Evolutionary conservation across 2,888 invertebrate species (phyloP).

Genomic region (Luperina nickerlii): DNA sequence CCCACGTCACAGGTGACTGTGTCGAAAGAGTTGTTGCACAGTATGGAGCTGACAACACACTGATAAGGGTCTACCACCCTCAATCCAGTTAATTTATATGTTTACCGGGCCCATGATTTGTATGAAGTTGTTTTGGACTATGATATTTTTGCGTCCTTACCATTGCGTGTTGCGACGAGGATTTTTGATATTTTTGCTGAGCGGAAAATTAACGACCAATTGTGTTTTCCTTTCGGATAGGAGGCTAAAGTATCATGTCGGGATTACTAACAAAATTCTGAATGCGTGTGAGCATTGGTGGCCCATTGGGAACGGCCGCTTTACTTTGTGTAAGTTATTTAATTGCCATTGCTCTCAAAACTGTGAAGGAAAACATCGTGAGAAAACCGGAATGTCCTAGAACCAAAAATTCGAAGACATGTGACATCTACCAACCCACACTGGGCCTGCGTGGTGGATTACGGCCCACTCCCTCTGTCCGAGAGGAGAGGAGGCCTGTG

Average conservation of each 20-base stretch:
- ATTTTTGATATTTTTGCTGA: conserved; percentile 43
- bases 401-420: too few species aligned
- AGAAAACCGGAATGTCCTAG: too few species aligned
- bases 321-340: too few species aligned
- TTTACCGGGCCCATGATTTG: conserved; percentile 59
- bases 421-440: too few species aligned
- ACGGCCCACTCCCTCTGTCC: too few species aligned
- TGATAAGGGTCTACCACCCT: conserved; percentile 63
- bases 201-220: conserved; percentile 21
- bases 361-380: too few species aligned
- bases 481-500: too few species aligned
- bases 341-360: too few species aligned
- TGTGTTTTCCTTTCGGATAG: conserved; percentile 23
- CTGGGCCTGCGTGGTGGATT: too few species aligned
- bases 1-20: conserved; percentile 43
- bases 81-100: conserved; percentile 64
- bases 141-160: conserved; percentile 29
- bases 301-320: too few species aligned
- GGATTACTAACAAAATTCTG: background rate
- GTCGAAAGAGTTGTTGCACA: conserved; percentile 59
- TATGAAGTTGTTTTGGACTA: conserved; percentile 57
- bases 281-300: too few species aligned
- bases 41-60: conserved; percentile 59
- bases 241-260: background rate
- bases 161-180: conserved; percentile 13